phyloP scores from a whole-genome alignment of 2,797 vertebrate genomes.

The Columba guinea region DNA sequence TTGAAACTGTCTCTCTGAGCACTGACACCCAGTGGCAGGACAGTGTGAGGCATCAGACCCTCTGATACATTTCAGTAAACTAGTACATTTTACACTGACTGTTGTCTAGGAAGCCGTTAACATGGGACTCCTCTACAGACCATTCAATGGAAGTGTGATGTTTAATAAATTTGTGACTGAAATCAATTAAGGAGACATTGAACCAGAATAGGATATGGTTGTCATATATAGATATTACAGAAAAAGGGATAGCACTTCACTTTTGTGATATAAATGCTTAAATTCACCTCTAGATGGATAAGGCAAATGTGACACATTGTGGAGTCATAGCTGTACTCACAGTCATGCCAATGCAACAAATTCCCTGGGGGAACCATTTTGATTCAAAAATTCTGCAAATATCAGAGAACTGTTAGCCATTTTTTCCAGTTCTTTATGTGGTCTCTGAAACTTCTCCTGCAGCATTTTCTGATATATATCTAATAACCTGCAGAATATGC shows the following conservation, averaged over 20 bases:
- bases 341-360: neutral
- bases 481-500: neutral
- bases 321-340: neutral
- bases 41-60: neutral
- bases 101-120: neutral
- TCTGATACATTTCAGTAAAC: neutral
- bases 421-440: neutral
- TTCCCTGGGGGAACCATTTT: neutral
- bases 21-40: neutral
- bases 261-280: neutral
- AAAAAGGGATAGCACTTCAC: neutral
- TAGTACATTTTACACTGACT: neutral
- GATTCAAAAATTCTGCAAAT: neutral
- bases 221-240: neutral
- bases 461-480: neutral
- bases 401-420: neutral
- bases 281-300: neutral
- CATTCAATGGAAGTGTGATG: neutral
- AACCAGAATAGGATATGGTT: neutral
- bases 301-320: neutral
- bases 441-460: neutral
- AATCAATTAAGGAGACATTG: neutral
- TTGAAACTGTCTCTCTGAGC: neutral
- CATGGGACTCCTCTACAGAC: neutral
- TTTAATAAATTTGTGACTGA: neutral